Evolutionary conservation across 2,113 vertebrate species (phyloP).

Genomic region (Phyllostomus discolor): DNA sequence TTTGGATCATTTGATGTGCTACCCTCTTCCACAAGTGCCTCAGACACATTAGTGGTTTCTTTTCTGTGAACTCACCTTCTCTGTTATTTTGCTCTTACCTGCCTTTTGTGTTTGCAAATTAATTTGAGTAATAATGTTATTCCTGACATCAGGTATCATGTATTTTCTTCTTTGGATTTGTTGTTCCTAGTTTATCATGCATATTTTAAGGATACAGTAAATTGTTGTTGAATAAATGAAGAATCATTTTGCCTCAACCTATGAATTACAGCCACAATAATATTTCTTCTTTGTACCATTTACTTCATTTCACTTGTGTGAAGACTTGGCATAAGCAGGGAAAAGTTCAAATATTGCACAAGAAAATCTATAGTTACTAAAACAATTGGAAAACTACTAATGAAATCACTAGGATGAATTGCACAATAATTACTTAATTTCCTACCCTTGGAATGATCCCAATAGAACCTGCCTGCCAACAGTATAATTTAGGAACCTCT

Average conservation of each 20-base stretch:
- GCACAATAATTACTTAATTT: slow-evolving; percentile 30
- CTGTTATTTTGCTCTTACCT: neutral
- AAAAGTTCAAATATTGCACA: neutral
- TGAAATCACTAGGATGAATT: slow-evolving; percentile 9
- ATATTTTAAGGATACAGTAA: neutral
- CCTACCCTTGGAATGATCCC: neutral
- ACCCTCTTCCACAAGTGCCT: neutral
- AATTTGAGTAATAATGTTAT: neutral
- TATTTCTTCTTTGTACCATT: neutral
- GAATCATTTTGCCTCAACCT: neutral
- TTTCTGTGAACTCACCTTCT: neutral
- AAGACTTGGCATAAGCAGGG: neutral
- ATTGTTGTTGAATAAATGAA: neutral
- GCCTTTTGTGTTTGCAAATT: neutral
- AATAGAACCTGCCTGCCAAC: neutral
- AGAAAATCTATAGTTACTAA: neutral
- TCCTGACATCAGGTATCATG: neutral
- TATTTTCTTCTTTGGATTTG: neutral
- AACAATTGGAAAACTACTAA: slow-evolving; percentile 3
- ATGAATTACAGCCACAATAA: neutral
- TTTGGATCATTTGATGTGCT: neutral
- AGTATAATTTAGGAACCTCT: slow-evolving; percentile 8
- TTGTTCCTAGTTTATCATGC: neutral
- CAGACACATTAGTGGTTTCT: neutral
- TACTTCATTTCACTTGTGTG: neutral